Conservation (phyloP, 2,113 vertebrate genomes). For the Syngnathoides biaculeatus region DNA sequence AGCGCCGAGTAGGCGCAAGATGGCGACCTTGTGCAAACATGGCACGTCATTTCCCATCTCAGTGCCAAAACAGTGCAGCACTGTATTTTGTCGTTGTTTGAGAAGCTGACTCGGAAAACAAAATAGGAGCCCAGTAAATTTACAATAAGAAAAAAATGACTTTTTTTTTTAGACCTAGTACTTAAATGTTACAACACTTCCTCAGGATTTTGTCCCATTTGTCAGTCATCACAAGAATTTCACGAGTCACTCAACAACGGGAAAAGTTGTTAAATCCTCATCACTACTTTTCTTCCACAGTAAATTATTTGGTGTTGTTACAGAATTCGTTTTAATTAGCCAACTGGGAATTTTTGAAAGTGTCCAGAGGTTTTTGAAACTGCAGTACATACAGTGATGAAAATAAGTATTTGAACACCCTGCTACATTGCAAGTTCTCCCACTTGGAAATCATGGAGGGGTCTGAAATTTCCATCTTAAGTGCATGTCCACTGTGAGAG, state of each 20-base stretch:
- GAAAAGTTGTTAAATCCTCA: too few relatives aligned
- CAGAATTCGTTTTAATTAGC: conserved; percentile 62
- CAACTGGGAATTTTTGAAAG: too few relatives aligned
- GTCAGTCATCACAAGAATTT: background rate
- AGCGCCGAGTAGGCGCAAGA: conserved; percentile 10
- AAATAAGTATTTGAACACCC: too few relatives aligned
- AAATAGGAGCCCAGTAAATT: background rate
- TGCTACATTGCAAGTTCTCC: too few relatives aligned
- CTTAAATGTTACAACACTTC: background rate
- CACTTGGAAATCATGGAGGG: too few relatives aligned
- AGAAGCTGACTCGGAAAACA: background rate
- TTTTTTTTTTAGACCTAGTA: background rate
- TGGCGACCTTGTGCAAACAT: conserved; percentile 12
- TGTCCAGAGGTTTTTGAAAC: too few relatives aligned
- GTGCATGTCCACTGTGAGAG: too few relatives aligned
- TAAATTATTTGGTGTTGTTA: background rate
- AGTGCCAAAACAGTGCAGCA: background rate
- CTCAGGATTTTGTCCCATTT: background rate
- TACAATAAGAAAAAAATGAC: background rate
- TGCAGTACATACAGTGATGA: too few relatives aligned
- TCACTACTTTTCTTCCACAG: background rate
- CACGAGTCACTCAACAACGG: too few relatives aligned
- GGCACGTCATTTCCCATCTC: conserved; percentile 24
- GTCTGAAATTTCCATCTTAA: too few relatives aligned
- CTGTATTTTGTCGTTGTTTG: background rate